Conservation (phyloP, 2,797 vertebrate species). For the Microctenopoma stevenorrisi region DNA sequence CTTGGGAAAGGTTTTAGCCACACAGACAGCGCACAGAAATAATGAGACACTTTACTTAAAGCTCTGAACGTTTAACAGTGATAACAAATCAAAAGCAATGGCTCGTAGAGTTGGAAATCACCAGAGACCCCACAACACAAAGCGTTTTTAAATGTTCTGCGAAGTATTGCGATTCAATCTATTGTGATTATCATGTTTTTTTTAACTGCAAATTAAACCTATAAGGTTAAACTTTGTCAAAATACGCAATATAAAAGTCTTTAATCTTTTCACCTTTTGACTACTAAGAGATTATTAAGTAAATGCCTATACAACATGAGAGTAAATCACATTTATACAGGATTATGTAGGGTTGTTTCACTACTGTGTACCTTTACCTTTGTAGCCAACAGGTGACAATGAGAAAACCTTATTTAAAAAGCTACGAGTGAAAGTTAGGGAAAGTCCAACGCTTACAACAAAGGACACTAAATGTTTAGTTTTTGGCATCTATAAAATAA, state of each 20-base stretch:
- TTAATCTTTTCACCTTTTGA: no score
- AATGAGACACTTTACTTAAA: conserved; percentile 6
- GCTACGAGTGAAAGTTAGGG: neutral
- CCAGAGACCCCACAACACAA: no score
- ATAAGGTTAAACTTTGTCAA: no score
- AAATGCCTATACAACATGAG: conserved; percentile 1
- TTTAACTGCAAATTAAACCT: no score
- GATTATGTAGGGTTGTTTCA: neutral
- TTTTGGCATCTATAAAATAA: neutral
- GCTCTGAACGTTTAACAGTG: conserved; percentile 1
- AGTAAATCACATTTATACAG: neutral
- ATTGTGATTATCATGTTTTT: no score
- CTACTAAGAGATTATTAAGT: neutral
- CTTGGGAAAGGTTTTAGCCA: neutral
- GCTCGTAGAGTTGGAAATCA: no score
- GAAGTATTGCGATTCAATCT: no score
- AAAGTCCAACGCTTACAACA: neutral
- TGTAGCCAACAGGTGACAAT: neutral
- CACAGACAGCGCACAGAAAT: neutral
- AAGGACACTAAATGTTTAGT: neutral
- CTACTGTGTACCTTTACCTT: no score
- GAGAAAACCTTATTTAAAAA: neutral
- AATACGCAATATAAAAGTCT: no score
- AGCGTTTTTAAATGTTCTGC: no score
- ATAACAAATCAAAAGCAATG: neutral